Evolutionary conservation across 2,888 invertebrate species (phyloP).

Genomic region (Polia nebulosa): DNA sequence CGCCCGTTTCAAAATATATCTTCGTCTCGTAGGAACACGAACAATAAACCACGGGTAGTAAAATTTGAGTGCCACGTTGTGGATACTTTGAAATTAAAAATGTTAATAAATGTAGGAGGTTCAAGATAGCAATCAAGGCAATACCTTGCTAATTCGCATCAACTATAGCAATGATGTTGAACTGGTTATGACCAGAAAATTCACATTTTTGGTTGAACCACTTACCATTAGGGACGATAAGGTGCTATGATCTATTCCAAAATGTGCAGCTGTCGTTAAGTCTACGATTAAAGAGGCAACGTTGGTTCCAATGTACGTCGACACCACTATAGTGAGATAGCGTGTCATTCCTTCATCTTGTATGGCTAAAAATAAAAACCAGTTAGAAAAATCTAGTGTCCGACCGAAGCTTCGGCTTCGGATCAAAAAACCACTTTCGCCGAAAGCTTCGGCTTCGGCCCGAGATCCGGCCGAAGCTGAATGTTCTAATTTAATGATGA

Average conservation of each 20-base stretch:
- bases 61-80: background rate
- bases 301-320: constrained; percentile 70
- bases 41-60: background rate
- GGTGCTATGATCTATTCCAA: constrained; percentile 76
- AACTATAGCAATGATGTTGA: too few relatives aligned
- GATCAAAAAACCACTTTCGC: too few relatives aligned
- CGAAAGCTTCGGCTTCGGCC: too few relatives aligned
- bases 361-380: constrained; percentile 64
- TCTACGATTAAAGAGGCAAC: constrained; percentile 75
- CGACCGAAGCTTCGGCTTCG: too few relatives aligned
- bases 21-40: background rate
- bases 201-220: too few relatives aligned
- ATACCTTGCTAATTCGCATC: too few relatives aligned
- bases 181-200: too few relatives aligned
- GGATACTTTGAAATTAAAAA: background rate
- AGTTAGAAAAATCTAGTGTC: background rate
- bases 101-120: background rate
- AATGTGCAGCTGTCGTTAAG: constrained; percentile 74
- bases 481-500: too few relatives aligned
- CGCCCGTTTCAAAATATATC: background rate
- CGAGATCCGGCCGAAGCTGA: too few relatives aligned
- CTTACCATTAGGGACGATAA: constrained; percentile 74
- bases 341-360: constrained; percentile 55
- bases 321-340: constrained; percentile 68
- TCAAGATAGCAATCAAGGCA: too few relatives aligned